These are phyloP conservation scores for Apodemia mormo DNA, from an alignment of 2,888 invertebrate species.

Conservation along the genomic window DNA sequence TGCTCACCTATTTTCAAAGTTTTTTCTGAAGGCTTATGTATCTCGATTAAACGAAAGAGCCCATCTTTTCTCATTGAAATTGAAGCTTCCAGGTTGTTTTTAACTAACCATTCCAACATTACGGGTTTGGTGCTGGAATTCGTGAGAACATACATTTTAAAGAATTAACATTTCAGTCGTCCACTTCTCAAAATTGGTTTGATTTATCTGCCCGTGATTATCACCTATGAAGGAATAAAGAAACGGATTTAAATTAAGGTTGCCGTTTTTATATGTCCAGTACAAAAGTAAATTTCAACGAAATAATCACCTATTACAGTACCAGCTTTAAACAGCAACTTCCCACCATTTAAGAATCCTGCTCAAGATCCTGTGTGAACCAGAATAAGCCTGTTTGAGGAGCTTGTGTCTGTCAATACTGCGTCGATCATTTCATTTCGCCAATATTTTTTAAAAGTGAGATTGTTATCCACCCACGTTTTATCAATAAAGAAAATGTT, in stretches of 20 bases:
- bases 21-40: background rate
- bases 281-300: too few species aligned
- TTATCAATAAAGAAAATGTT: slow-evolving; percentile 29
- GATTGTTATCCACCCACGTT: slow-evolving; percentile 28
- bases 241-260: too few species aligned
- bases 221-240: too few species aligned
- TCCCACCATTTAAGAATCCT: slow-evolving; percentile 24
- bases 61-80: slow-evolving; percentile 29
- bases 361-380: slow-evolving; percentile 25
- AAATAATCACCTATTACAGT: too few species aligned
- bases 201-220: slow-evolving; percentile 29
- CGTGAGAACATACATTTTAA: slow-evolving; percentile 31
- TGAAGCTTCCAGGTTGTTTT: slow-evolving; percentile 30
- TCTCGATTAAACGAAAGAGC: slow-evolving; percentile 21
- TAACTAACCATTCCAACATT: slow-evolving; percentile 34
- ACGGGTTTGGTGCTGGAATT: slow-evolving; percentile 29
- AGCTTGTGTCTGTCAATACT: slow-evolving; percentile 24
- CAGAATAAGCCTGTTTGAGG: slow-evolving; percentile 23
- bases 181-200: slow-evolving; percentile 32
- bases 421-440: slow-evolving; percentile 19
- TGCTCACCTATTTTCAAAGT: slow-evolving; percentile 8
- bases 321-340: too few species aligned
- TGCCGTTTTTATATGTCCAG: too few species aligned
- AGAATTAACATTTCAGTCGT: slow-evolving; percentile 31
- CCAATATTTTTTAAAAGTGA: slow-evolving; percentile 21